Evolutionary conservation across 1,140 invertebrate species (phyloP).

Genomic region (Liolophura sinensis): DNA sequence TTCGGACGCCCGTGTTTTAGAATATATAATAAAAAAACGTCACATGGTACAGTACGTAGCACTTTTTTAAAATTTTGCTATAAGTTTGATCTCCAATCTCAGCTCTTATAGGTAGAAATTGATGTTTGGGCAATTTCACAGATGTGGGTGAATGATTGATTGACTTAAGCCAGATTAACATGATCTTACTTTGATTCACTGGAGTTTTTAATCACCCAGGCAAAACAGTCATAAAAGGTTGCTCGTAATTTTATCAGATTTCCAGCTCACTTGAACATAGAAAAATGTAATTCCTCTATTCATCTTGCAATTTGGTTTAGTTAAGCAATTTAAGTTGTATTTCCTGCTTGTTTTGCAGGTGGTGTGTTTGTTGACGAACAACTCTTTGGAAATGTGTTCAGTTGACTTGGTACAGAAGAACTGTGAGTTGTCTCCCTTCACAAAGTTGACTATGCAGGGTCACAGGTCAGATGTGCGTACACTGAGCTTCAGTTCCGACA

Average conservation of each 20-base stretch:
- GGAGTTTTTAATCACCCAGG: too few species aligned
- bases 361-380: slow-evolving; percentile 57
- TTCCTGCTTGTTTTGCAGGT: slow-evolving; percentile 55
- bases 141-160: too few species aligned
- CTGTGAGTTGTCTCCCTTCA: slow-evolving; percentile 62
- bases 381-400: slow-evolving; percentile 58
- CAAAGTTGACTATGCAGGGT: slow-evolving; percentile 69
- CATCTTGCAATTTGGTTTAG: neutral
- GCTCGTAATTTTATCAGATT: neutral
- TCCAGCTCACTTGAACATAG: neutral
- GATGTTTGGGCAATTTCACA: too few species aligned
- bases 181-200: too few species aligned
- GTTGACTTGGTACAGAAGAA: slow-evolving; percentile 60
- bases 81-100: too few species aligned
- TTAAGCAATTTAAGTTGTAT: neutral
- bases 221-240: too few species aligned
- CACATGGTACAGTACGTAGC: too few species aligned
- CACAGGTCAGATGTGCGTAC: slow-evolving; percentile 88
- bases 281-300: neutral
- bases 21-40: too few species aligned
- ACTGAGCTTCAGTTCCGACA: slow-evolving; percentile 87
- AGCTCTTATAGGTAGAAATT: too few species aligned
- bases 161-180: too few species aligned
- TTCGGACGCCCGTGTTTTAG: too few species aligned
- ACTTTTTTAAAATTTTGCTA: too few species aligned